These are phyloP conservation scores for Hydropsyche tenuis DNA, from an alignment of 1,140 invertebrate species.

Conservation along the genomic window DNA sequence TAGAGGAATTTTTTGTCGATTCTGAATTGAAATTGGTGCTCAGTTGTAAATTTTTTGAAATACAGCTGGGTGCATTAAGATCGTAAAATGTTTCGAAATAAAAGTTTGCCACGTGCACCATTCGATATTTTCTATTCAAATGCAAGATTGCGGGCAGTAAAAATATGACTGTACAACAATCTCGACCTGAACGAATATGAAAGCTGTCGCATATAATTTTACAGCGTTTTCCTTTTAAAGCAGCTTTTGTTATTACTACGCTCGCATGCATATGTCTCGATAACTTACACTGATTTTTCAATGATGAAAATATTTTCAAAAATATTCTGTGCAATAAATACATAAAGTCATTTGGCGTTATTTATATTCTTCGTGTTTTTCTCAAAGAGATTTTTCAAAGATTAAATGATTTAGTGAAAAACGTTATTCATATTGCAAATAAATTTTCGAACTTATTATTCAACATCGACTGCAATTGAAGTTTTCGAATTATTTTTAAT, in stretches of 20 bases:
- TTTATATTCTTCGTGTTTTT: not conserved
- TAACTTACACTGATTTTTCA: not conserved
- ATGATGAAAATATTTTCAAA: not conserved
- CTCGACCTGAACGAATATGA: constrained; percentile 16
- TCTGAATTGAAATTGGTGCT: too few species aligned
- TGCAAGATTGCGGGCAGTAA: constrained; percentile 16
- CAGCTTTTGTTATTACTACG: constrained; percentile 18
- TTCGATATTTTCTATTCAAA: constrained; percentile 11
- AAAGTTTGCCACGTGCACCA: not conserved
- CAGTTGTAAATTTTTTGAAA: not conserved
- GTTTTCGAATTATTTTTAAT: too few species aligned
- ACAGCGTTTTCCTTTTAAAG: constrained; percentile 26
- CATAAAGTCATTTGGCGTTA: not conserved
- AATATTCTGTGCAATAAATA: not conserved
- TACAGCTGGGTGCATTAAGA: not conserved
- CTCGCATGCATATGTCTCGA: constrained; percentile 4
- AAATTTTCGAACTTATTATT: too few species aligned
- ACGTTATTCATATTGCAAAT: too few species aligned
- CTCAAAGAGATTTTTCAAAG: not conserved
- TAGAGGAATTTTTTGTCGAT: too few species aligned
- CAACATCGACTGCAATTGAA: too few species aligned
- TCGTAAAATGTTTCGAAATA: constrained; percentile 5
- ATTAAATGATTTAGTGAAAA: not conserved
- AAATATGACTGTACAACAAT: constrained; percentile 9
- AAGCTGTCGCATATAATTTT: constrained; percentile 29